These are phyloP conservation scores for Nymphalis polychloros DNA, from an alignment of 2,888 invertebrate species.

Conservation along the genomic window DNA sequence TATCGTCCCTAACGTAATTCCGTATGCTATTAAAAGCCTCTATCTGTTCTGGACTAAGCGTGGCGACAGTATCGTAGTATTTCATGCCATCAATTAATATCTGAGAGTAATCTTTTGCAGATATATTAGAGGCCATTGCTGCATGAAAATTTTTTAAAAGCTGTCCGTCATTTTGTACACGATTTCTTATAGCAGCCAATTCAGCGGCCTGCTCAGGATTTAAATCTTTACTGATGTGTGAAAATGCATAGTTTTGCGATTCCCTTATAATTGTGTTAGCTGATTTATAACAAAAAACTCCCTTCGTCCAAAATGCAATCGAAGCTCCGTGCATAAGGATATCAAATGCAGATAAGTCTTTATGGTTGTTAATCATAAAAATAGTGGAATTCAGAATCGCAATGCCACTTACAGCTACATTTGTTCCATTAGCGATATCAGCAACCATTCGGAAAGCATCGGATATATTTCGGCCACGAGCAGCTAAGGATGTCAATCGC, in stretches of 20 bases:
- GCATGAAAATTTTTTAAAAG: conserved; percentile 40
- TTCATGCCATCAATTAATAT: conserved; percentile 39
- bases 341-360: conserved; percentile 38
- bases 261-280: conserved; percentile 41
- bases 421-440: conserved; percentile 42
- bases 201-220: conserved; percentile 33
- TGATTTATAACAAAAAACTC: conserved; percentile 41
- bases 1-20: conserved; percentile 37
- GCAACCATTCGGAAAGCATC: conserved; percentile 40
- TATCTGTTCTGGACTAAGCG: conserved; percentile 40
- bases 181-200: conserved; percentile 34
- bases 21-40: conserved; percentile 40
- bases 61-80: conserved; percentile 41
- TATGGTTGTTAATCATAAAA: conserved; percentile 38
- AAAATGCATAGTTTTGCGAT: conserved; percentile 40
- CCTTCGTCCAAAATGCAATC: conserved; percentile 44
- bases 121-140: conserved; percentile 39
- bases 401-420: conserved; percentile 38
- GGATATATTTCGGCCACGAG: conserved; percentile 40
- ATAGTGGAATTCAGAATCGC: conserved; percentile 42
- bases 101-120: conserved; percentile 38
- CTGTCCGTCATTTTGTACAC: conserved; percentile 40
- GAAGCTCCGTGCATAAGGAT: conserved; percentile 42
- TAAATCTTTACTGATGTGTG: conserved; percentile 37
- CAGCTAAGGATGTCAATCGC: conserved; percentile 42